phyloP scores from a whole-genome alignment of 2,888 invertebrate species.

The Drosophila emarginata region DNA sequence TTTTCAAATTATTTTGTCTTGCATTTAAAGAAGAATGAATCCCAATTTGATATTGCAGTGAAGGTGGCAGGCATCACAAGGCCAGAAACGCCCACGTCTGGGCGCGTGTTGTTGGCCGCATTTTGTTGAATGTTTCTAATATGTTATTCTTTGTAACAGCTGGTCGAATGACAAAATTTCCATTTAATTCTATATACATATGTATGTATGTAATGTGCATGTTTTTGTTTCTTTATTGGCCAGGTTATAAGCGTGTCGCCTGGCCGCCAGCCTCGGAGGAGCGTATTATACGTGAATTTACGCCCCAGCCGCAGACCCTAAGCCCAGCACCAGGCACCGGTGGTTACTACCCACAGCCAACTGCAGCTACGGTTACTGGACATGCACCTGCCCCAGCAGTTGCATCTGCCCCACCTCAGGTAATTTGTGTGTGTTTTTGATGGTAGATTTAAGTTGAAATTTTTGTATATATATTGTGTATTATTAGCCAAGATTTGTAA shows the following conservation, averaged over 20 bases:
- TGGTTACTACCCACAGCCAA: conserved; percentile 64
- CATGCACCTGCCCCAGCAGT: conserved; percentile 39
- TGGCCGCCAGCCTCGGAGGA: conserved; percentile 91
- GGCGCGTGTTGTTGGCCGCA: conserved; percentile 55
- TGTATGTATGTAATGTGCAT: neutral
- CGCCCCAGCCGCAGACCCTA: conserved; percentile 80
- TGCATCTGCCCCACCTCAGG: conserved; percentile 70
- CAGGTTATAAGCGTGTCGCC: conserved; percentile 92
- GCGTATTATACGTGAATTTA: conserved; percentile 85
- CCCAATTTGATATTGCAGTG: conserved; percentile 12
- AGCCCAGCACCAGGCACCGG: conserved; percentile 67
- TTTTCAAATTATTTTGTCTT: conserved; percentile 67
- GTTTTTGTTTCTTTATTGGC: neutral
- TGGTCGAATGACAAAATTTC: conserved; percentile 14
- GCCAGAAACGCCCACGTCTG: conserved; percentile 62
- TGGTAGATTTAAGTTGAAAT: neutral
- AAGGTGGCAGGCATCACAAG: conserved; percentile 48
- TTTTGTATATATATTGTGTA: conserved; percentile 12
- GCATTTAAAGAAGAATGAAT: conserved; percentile 31
- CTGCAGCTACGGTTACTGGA: conserved; percentile 7
- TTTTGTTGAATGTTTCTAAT: conserved; percentile 61
- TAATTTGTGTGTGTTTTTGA: conserved; percentile 51
- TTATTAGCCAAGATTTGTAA: conserved; percentile 1
- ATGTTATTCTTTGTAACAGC: conserved; percentile 20
- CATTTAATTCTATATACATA: neutral